A percentile compares a stretch with the other conserved stretches of the same genome.
Evolutionary conservation across 2,888 invertebrate genomes (phyloP).

Genomic region (Strigamia maritima): DNA sequence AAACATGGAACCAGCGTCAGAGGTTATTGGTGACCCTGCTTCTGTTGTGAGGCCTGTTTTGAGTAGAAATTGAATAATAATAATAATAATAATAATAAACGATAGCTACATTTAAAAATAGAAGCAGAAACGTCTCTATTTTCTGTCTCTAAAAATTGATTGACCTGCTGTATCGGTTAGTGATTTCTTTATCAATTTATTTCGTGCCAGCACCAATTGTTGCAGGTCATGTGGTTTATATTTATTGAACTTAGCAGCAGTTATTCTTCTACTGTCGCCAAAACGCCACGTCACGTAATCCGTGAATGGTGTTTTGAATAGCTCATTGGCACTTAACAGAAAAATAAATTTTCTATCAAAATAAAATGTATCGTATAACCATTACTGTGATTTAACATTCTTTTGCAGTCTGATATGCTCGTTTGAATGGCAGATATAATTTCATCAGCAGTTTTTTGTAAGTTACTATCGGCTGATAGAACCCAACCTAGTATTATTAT

Average conservation of each 20-base stretch:
- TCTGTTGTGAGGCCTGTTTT: too few relatives aligned
- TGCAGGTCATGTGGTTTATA: background rate
- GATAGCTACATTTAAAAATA: too few relatives aligned
- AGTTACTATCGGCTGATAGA: background rate
- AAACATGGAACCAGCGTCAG: too few relatives aligned
- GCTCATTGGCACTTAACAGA: background rate
- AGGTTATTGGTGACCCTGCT: too few relatives aligned
- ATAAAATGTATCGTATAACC: too few relatives aligned
- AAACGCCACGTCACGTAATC: conserved; percentile 24
- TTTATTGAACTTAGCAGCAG: background rate
- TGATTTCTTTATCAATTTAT: background rate
- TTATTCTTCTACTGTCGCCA: conserved; percentile 24
- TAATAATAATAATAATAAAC: too few relatives aligned
- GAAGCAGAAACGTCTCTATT: too few relatives aligned
- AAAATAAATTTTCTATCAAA: background rate
- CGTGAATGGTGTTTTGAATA: background rate
- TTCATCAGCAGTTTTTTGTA: background rate
- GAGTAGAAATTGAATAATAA: too few relatives aligned
- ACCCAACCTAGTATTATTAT: background rate
- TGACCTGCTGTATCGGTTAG: background rate
- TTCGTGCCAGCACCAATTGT: background rate
- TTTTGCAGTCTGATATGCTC: background rate
- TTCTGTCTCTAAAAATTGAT: too few relatives aligned
- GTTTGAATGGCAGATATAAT: background rate
- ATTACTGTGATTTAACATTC: too few relatives aligned